phyloP scores from a whole-genome alignment of 2,797 vertebrate genomes.

The Mormyrops attenuatus region DNA sequence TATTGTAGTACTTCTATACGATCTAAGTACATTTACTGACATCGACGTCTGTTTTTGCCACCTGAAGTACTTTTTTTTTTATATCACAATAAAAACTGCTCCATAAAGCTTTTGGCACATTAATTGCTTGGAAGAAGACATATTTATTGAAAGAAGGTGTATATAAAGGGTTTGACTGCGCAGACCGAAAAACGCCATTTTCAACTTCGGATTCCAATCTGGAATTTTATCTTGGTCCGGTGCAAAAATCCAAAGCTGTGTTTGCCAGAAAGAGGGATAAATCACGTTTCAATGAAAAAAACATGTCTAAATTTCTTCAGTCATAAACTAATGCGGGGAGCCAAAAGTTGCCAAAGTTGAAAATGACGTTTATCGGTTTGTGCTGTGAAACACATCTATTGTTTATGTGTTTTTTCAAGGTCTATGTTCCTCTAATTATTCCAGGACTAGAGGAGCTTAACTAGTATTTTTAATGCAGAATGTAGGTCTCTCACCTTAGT shows the following conservation, averaged over 20 bases:
- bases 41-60: neutral
- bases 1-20: neutral
- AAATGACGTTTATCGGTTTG: neutral
- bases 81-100: neutral
- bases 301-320: neutral
- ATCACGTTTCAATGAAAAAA: neutral
- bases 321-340: neutral
- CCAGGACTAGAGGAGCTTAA: neutral
- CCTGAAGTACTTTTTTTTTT: neutral
- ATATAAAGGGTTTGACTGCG: neutral
- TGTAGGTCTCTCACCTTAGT: constrained; percentile 31
- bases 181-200: neutral
- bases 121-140: neutral
- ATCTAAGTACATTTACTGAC: neutral
- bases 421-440: neutral
- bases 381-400: neutral
- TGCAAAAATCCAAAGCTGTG: neutral
- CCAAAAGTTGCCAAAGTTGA: neutral
- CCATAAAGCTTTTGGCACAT: neutral
- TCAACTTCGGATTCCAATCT: neutral
- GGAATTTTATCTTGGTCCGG: neutral
- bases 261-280: neutral
- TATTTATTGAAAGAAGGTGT: neutral
- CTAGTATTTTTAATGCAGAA: neutral
- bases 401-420: neutral